A percentile compares a stretch with the other conserved stretches of the same genome.
Conservation (phyloP, 2,888 invertebrate species). For the Abscondita cerata region DNA sequence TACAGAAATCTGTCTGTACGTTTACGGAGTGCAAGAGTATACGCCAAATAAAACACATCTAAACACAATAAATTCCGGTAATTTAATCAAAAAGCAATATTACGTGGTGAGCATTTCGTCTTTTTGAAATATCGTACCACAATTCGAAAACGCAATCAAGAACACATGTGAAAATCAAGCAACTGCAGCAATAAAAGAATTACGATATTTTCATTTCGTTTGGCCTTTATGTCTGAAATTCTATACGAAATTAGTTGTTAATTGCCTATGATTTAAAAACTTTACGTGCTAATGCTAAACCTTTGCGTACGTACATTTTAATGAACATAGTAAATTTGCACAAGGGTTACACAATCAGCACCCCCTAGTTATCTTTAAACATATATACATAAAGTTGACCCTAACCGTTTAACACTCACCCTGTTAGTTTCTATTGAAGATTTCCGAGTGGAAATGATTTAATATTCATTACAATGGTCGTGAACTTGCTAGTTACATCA, state of each 20-base stretch:
- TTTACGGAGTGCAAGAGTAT: neutral
- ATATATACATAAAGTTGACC: constrained; percentile 32
- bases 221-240: constrained; percentile 3
- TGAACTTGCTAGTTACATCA: constrained; percentile 52
- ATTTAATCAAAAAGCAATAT: constrained; percentile 36
- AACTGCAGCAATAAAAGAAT: constrained; percentile 24
- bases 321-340: constrained; percentile 28
- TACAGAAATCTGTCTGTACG: neutral
- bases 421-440: constrained; percentile 44
- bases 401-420: constrained; percentile 44
- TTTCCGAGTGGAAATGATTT: constrained; percentile 55
- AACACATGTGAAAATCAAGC: constrained; percentile 30
- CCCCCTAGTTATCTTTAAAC: constrained; percentile 36
- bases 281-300: neutral
- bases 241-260: constrained; percentile 8
- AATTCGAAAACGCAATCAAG: constrained; percentile 30
- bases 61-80: constrained; percentile 30
- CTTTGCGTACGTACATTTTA: constrained; percentile 16
- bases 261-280: neutral
- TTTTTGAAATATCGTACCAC: constrained; percentile 36
- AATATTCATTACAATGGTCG: constrained; percentile 55
- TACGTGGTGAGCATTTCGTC: constrained; percentile 27
- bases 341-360: constrained; percentile 34
- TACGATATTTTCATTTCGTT: constrained; percentile 8
- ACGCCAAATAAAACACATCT: constrained; percentile 12